These are phyloP conservation scores for Eubasilissa splendida DNA, from an alignment of 2,888 invertebrate genomes.

Conservation along the genomic window DNA sequence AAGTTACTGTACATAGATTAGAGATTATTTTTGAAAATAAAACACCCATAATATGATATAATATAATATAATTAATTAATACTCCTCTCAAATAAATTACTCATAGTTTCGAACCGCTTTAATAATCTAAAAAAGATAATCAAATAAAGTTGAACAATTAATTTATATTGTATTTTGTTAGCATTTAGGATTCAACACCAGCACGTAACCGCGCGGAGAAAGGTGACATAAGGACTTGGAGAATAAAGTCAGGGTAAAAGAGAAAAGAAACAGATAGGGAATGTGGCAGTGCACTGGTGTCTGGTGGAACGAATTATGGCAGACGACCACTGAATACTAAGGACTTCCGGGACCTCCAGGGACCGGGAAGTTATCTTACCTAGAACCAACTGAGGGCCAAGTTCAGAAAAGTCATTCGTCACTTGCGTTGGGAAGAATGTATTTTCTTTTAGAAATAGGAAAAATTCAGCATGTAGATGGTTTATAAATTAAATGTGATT, in stretches of 20 bases:
- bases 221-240: slow-evolving; percentile 21
- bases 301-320: slow-evolving; percentile 31
- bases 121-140: no score
- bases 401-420: slow-evolving; percentile 10
- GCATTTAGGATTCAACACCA: slow-evolving; percentile 9
- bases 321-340: slow-evolving; percentile 30
- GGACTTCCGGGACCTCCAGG: not conserved
- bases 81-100: no score
- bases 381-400: not conserved
- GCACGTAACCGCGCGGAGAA: slow-evolving; percentile 5
- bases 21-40: no score
- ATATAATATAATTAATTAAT: no score
- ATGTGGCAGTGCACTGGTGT: slow-evolving; percentile 15
- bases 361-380: not conserved
- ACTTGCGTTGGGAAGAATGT: not conserved
- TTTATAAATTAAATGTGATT: no score
- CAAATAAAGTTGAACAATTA: no score
- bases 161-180: not conserved
- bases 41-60: no score
- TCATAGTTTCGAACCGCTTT: no score
- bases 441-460: no score
- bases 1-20: no score
- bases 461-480: no score
- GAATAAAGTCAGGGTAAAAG: slow-evolving; percentile 18
- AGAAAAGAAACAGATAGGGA: slow-evolving; percentile 14